Evolutionary conservation across 2,797 vertebrate species (phyloP), one percentile per base, ranked within the genome.

Genomic region (Pangasius sanitwongsei): DNA sequence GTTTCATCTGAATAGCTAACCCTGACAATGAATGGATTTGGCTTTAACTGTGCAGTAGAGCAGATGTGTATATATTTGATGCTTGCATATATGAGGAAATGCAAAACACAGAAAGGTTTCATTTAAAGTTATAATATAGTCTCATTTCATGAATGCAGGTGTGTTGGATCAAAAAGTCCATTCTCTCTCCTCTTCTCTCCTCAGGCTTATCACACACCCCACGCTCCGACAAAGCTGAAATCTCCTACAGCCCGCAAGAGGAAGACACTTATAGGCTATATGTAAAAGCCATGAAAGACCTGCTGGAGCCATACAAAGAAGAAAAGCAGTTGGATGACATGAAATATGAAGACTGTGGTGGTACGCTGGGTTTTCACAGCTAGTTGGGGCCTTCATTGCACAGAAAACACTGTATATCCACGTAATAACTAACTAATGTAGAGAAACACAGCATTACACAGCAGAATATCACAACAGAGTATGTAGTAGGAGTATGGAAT

Each of bases 131-230:
- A 59, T 59, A 37, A 82, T 12, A 48, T 2, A 15, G 53, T 83
- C 48, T 74, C 1, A 25, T 88, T 70, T 69, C 2, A 86, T 50
- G 37, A 80, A 41, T 67, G 25, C 50, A 59, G 9, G 31, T 67
- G 34, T 85, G 59, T 6, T 31, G 28, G 11, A 15, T 65, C 12
- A 84, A 63, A 85, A 69, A 28, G 25, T 34, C 83, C 20, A 44
- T 67, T 57, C 23, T 69, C 12, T 44, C 20, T 81, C 2, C 18
- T 59, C 91, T 91, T 82, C 48, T 34, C 59, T 91, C 70, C 55
- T 63, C 95, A 99, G 99, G 99, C 92, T 92, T 99, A 86, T 97
- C 98, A 55, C 98, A 98, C 94, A 85, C 97, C 37, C 99, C 99
- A 5, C 96, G 94, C 91, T 97, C 97, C 18, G 94, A 95, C 0